Evolutionary conservation across 2,113 vertebrate species (phyloP).

Genomic region (Corythornis vintsioides): DNA sequence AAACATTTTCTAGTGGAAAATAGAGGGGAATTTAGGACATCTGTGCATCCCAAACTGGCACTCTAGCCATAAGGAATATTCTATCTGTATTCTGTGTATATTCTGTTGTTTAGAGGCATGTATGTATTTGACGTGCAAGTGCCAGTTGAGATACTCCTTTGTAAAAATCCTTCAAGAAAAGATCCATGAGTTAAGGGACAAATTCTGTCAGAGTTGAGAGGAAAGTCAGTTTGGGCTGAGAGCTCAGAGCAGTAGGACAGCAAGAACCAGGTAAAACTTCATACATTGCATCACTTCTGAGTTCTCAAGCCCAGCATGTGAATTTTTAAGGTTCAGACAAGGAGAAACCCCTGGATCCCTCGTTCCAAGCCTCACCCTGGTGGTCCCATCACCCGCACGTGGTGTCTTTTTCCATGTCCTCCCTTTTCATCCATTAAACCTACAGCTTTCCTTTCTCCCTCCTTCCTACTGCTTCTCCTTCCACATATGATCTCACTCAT

Average conservation of each 20-base stretch:
- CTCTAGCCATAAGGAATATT: not conserved
- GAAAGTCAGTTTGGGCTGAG: not conserved
- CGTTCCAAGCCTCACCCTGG: fast-evolving
- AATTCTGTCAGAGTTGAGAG: not conserved
- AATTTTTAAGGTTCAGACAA: not conserved
- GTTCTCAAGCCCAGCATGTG: not conserved
- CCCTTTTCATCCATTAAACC: not conserved
- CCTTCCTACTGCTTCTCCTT: not conserved
- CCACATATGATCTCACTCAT: not conserved
- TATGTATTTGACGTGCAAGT: not conserved
- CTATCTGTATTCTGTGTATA: too few species aligned
- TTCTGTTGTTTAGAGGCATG: not conserved
- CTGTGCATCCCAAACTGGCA: not conserved
- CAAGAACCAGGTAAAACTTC: not conserved
- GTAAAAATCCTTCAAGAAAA: not conserved
- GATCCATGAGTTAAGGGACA: not conserved
- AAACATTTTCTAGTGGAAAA: not conserved
- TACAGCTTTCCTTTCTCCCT: not conserved
- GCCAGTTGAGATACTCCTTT: not conserved
- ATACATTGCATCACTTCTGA: fast-evolving
- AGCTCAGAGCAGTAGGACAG: not conserved
- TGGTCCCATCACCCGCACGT: fast-evolving
- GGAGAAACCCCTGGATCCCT: not conserved
- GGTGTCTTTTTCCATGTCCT: not conserved
- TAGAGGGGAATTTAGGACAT: not conserved